Base-by-base conservation (phyloP, 1,140 invertebrate species). In the Rhizoglyphus robini region DNA sequence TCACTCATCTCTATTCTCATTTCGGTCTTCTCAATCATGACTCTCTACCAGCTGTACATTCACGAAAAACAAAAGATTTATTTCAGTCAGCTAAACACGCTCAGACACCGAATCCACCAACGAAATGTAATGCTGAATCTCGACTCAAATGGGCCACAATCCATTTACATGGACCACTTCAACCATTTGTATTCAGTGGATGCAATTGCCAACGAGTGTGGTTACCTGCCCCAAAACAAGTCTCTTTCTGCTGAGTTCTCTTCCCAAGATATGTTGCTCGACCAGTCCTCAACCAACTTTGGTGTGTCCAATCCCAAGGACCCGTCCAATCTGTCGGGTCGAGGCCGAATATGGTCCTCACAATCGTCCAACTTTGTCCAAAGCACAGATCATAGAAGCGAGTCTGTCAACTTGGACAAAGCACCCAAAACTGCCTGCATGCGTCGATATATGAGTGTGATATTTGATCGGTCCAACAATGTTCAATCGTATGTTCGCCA, bases 31-130 rank as follows among this genome's bases (percentile, higher is more conserved):
- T 88, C 88, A 31, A 88, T 87, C 72, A 91, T 92, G 88, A 80
- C 91, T 13, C 85, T 91, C 0, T 92, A 91, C 72, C 88, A 92
- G 72, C 76, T 93, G 25, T 76, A 36, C 73, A 87, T 88, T 70
- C 88, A 93, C 74, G 89, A 92, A 76, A 84, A 87, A 65, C 91
- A 91, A 76, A 91, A 91, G 75, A 89, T 90, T 83, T 92, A 92
- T 74, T 91, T 88, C 18, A 29, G 57, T 29, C 65, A 67, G 63
- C 38, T 67, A 31, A 41, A 65, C 25, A 20, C 30, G 34, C 29
- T 63, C 2, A 20, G 65, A 23, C 3, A 34, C 18, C 30, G 61
- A 63, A 36, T 63, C 32, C 61, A 58, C 4, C 31, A 31, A 46
- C 61, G 31, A 46, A 46, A 63, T 25, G n/a, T n/a, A n/a, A 8